Conservation (phyloP, 2,888 invertebrate genomes). For the Dicyrtomina minuta region DNA sequence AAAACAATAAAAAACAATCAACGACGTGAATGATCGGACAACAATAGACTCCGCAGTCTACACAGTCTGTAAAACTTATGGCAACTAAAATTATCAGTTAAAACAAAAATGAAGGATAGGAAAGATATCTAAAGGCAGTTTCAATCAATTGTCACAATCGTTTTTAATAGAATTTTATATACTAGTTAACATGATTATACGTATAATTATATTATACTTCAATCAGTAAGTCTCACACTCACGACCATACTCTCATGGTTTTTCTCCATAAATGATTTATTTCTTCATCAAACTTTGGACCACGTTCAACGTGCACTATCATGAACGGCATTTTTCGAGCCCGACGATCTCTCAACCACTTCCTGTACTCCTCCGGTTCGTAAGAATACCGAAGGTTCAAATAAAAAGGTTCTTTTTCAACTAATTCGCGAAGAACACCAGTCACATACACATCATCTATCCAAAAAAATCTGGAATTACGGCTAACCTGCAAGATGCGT, state of each 20-base stretch:
- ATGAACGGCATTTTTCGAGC: slow-evolving; percentile 49
- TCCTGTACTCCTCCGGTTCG: slow-evolving; percentile 49
- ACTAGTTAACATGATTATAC: too few relatives aligned
- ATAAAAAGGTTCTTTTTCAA: slow-evolving; percentile 52
- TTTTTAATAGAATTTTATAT: too few relatives aligned
- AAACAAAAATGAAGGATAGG: too few relatives aligned
- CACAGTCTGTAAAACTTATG: background rate
- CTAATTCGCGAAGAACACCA: slow-evolving; percentile 56
- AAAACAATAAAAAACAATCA: too few relatives aligned
- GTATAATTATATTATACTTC: background rate
- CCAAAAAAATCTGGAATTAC: slow-evolving; percentile 58
- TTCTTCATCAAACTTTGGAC: slow-evolving; percentile 47
- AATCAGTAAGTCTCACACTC: background rate
- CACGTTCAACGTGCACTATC: slow-evolving; percentile 51
- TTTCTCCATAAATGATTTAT: slow-evolving; percentile 53
- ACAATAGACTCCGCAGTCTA: too few relatives aligned
- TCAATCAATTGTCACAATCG: too few relatives aligned
- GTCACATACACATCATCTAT: slow-evolving; percentile 61
- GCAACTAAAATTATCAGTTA: background rate
- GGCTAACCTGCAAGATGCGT: slow-evolving; percentile 55
- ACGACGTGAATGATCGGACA: too few relatives aligned
- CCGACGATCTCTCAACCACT: slow-evolving; percentile 46
- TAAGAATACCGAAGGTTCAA: slow-evolving; percentile 52
- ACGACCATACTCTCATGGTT: slow-evolving; percentile 50
- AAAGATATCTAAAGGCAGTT: too few relatives aligned